Conservation (phyloP, 2,797 vertebrate species). For the Hyperoplus immaculatus region DNA sequence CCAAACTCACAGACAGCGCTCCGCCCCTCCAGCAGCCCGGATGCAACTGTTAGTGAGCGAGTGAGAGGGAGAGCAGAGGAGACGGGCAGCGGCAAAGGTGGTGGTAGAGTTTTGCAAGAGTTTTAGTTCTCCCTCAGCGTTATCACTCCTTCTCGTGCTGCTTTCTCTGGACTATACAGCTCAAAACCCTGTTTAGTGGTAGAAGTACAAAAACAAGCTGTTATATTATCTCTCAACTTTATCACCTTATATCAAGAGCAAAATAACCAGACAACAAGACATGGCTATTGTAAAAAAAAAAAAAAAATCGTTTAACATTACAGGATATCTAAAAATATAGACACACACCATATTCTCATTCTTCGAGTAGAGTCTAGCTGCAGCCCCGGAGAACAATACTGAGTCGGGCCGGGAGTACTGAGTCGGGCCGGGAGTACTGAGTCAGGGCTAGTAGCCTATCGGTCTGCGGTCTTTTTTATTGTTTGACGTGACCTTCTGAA, state of each 20-base stretch:
- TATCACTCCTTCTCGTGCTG: constrained; percentile 64
- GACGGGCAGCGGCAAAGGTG: constrained; percentile 46
- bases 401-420: too few species aligned
- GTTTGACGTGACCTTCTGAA: too few species aligned
- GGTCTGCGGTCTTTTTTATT: too few species aligned
- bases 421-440: too few species aligned
- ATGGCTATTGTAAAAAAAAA: constrained; percentile 58
- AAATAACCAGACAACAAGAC: constrained; percentile 67
- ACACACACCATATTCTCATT: constrained; percentile 60
- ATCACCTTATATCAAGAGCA: constrained; percentile 73
- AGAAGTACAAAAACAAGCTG: constrained; percentile 63
- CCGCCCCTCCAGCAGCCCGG: constrained; percentile 91
- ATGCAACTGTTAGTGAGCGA: constrained; percentile 93
- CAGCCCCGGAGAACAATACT: too few species aligned
- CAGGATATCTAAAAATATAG: constrained; percentile 62
- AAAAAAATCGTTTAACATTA: constrained; percentile 49
- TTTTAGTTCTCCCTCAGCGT: constrained; percentile 51
- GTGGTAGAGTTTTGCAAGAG: constrained; percentile 55
- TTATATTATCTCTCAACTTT: constrained; percentile 68
- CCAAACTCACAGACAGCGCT: constrained; percentile 93
- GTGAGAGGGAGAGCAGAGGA: constrained; percentile 40
- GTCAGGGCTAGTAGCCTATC: too few species aligned
- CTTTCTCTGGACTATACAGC: constrained; percentile 68
- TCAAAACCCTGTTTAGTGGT: constrained; percentile 67
- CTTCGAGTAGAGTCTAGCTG: constrained; percentile 6